Evolutionary conservation across 2,888 invertebrate species (phyloP).

Genomic region (Syrphus vitripennis): DNA sequence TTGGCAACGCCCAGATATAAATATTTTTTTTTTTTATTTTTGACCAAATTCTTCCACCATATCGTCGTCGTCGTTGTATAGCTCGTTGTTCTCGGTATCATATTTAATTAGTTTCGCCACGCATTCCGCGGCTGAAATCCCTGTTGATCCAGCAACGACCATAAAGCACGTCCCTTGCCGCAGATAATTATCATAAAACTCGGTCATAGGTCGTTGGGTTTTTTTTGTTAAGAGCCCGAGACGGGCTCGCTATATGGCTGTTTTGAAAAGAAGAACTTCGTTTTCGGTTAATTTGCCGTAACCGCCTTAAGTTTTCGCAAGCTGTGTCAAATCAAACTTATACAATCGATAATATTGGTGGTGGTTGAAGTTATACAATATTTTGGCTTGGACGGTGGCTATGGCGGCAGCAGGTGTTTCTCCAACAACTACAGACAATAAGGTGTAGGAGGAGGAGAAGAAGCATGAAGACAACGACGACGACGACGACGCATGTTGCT

Average conservation of each 20-base stretch:
- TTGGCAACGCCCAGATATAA: slow-evolving; percentile 47
- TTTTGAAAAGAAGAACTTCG: slow-evolving; percentile 1
- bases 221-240: slow-evolving; percentile 7
- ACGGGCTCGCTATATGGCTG: not conserved
- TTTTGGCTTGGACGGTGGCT: not conserved
- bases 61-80: too few species aligned
- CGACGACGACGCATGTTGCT: not conserved
- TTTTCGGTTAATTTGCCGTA: slow-evolving; percentile 62
- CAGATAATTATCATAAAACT: slow-evolving; percentile 71
- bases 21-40: not conserved
- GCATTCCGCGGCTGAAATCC: slow-evolving; percentile 40
- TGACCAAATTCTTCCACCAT: slow-evolving; percentile 18
- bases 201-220: slow-evolving; percentile 71
- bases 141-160: slow-evolving; percentile 42
- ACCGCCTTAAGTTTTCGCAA: slow-evolving; percentile 64
- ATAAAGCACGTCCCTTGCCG: slow-evolving; percentile 60
- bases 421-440: not conserved
- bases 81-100: slow-evolving; percentile 11
- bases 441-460: not conserved
- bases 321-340: slow-evolving; percentile 69
- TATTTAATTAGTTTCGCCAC: slow-evolving; percentile 69
- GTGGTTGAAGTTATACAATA: slow-evolving; percentile 21
- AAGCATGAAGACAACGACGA: not conserved
- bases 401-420: slow-evolving; percentile 51
- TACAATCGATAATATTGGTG: slow-evolving; percentile 66